Evolutionary conservation across 2,888 invertebrate genomes (phyloP).

Genomic region (Eupithecia dodoneata): DNA sequence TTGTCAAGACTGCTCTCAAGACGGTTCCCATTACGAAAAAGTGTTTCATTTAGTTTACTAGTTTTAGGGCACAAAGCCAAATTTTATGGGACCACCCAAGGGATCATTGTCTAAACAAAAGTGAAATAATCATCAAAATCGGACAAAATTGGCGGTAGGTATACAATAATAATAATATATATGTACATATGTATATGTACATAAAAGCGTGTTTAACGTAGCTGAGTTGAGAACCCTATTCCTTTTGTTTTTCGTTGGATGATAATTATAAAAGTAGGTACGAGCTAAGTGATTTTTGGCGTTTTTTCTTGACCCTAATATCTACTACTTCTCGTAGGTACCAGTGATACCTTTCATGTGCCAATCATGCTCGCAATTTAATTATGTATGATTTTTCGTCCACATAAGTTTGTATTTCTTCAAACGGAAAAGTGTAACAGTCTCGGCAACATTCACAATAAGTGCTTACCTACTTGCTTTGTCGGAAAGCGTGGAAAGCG

Average conservation of each 20-base stretch:
- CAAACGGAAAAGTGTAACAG: slow-evolving; percentile 10
- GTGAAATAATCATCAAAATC: background rate
- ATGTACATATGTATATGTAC: no score
- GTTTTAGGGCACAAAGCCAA: no score
- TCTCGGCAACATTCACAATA: slow-evolving; percentile 27
- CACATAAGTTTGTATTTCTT: background rate
- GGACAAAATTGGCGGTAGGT: background rate
- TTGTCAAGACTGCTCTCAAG: no score
- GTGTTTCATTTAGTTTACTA: background rate
- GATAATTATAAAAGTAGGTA: no score
- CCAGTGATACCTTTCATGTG: background rate
- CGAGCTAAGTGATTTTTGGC: no score
- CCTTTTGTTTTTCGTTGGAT: no score
- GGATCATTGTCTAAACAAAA: background rate
- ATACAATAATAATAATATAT: background rate
- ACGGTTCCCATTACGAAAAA: no score
- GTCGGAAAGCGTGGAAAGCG: slow-evolving; percentile 27
- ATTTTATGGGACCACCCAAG: background rate
- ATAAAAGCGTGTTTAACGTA: background rate
- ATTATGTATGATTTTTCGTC: background rate
- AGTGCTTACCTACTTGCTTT: slow-evolving; percentile 4
- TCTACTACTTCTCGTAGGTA: background rate
- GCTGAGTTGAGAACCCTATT: background rate
- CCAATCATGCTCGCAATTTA: background rate
- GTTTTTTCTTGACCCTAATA: background rate